phyloP scores from a whole-genome alignment of 2,797 vertebrate genomes.

The Chaetodon trifasciatus region DNA sequence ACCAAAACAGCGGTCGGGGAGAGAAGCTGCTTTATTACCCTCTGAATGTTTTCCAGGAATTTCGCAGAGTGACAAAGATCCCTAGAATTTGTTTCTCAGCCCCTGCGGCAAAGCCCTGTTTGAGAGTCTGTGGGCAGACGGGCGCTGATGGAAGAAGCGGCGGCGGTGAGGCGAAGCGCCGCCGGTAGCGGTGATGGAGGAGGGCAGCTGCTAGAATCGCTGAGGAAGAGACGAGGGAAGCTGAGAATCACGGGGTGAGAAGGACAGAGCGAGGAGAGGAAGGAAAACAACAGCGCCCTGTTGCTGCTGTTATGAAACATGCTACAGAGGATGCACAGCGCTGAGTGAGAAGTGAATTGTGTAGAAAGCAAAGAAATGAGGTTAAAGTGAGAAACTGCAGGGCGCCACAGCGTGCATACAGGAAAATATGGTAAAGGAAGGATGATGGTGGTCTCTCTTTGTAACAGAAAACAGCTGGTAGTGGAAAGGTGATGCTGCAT shows the following conservation, averaged over 20 bases:
- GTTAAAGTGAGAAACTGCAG: slow-evolving; percentile 29
- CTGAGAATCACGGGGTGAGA: slow-evolving; percentile 40
- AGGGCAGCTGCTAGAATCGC: slow-evolving; percentile 40
- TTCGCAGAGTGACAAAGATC: slow-evolving; percentile 52
- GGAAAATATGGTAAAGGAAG: background rate
- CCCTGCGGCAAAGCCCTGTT: slow-evolving; percentile 44
- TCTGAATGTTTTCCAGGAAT: slow-evolving; percentile 63
- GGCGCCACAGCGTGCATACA: background rate
- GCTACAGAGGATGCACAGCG: background rate
- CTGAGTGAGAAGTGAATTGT: slow-evolving; percentile 3
- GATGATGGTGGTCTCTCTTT: background rate
- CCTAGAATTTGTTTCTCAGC: slow-evolving; percentile 45
- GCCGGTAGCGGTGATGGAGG: slow-evolving; percentile 26
- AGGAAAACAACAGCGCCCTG: slow-evolving; percentile 26
- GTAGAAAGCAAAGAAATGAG: slow-evolving; percentile 16
- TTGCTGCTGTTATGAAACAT: slow-evolving; percentile 31
- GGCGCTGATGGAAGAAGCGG: slow-evolving; percentile 45
- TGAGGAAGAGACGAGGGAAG: slow-evolving; percentile 36
- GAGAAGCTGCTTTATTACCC: slow-evolving; percentile 50
- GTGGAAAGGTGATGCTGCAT: background rate
- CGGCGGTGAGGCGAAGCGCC: slow-evolving; percentile 21
- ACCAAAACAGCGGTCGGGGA: slow-evolving; percentile 32
- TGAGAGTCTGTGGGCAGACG: slow-evolving; percentile 52
- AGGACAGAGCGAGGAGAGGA: slow-evolving; percentile 24
- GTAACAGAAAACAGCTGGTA: background rate